Evolutionary conservation across 2,888 invertebrate species (phyloP), one percentile per base, ranked within the genome.

Genomic region (Labia minor): DNA sequence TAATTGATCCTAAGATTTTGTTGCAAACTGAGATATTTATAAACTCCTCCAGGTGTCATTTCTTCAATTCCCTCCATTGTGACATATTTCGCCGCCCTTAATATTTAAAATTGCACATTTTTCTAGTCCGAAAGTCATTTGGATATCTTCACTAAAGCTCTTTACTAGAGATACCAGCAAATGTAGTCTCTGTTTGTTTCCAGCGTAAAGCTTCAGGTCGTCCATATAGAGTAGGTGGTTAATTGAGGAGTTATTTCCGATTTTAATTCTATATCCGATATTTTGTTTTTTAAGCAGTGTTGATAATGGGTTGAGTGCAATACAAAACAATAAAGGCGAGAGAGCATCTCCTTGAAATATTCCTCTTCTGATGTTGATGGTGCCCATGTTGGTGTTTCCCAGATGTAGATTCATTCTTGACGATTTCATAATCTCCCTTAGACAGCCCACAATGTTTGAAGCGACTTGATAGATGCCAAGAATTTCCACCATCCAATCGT

Each of bases 161-260:
- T 67, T 64, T 19, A 61, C 65, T 6, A 66, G 10, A 20, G 66
- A 19, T 1, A 71, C 18, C n/a, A 70, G 62, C n/a, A 49, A 16
- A 1, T 67, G 16, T 18, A 70, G 37, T 14, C 69, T 49, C 26
- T 26, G 14, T 65, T 62, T 62, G n/a, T 21, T 67, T 1, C 26
- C 63, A 16, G 70, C 68, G 26, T 26, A 26, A 8, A 26, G 26
- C 26, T 26, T 26, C 26, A 26, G 26, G 8, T 26, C 26, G 26
- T 72, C 70, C 68, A 71, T 68, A 21, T 71, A 71, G 10, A 72
- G 64, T 1, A 70, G 67, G 37, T 72, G 70, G 10, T 66, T 65
- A 4, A 70, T 62, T 66, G 63, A 19, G 4, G 65, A 21, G 16
- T 18, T 63, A 66, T 4, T 21, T 63, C 49, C 33, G 26, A 8